Conservation (phyloP, 2,113 vertebrate species). For the Odontesthes bonariensis region DNA sequence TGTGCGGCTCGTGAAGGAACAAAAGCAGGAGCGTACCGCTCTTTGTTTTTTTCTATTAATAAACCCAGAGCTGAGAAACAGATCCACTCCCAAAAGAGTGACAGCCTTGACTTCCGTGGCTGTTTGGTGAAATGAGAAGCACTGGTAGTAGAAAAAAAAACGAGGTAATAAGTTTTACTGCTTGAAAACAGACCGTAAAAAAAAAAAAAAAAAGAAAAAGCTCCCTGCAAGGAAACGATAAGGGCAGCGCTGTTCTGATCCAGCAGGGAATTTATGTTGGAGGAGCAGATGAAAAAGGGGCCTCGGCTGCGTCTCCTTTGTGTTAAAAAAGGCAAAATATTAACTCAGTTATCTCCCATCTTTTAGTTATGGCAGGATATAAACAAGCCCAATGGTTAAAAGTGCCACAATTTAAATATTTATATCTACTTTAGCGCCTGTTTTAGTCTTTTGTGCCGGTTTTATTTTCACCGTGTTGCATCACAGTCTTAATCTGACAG, state of each 20-base stretch:
- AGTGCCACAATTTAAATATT: rapidly evolving
- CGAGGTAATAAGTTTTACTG: constrained; percentile 6
- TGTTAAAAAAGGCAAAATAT: neutral
- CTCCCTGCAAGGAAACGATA: neutral
- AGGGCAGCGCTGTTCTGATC: constrained; percentile 3
- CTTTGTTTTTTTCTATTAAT: constrained; percentile 69
- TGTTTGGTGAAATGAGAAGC: constrained; percentile 20
- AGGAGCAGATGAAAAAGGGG: constrained; percentile 14
- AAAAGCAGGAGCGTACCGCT: constrained; percentile 40
- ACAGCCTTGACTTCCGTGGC: constrained; percentile 20
- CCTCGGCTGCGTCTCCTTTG: neutral
- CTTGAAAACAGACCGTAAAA: neutral
- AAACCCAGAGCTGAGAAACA: constrained; percentile 56
- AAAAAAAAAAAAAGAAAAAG: too few relatives aligned
- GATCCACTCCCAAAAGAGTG: constrained; percentile 43
- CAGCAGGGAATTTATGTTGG: constrained; percentile 1
- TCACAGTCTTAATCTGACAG: constrained; percentile 5
- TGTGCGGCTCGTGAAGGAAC: constrained; percentile 23
- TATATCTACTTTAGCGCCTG: neutral
- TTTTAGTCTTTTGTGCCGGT: neutral
- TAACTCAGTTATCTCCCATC: neutral
- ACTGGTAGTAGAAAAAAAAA: neutral
- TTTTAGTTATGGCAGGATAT: neutral
- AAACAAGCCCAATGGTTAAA: neutral
- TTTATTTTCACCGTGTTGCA: neutral